phyloP scores from a whole-genome alignment of 2,113 vertebrate species.

The Lampris incognitus region DNA sequence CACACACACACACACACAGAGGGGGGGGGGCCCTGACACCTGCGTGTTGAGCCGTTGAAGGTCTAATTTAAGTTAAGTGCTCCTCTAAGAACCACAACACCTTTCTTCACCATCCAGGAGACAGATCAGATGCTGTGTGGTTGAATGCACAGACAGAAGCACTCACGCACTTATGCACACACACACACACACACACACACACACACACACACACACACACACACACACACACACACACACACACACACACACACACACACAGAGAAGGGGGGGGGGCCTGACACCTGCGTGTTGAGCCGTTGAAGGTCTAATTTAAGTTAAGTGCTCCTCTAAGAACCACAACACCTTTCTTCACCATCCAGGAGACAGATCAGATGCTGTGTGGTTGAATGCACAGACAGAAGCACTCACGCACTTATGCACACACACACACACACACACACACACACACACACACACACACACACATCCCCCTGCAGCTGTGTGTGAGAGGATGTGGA shows the following conservation, averaged over 20 bases:
- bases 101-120: constrained; percentile 71
- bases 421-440: constrained; percentile 15
- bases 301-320: constrained; percentile 82
- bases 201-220: constrained; percentile 39
- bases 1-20: constrained; percentile 39
- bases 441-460: constrained; percentile 47
- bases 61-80: constrained; percentile 83
- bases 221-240: constrained; percentile 17
- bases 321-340: constrained; percentile 80
- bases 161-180: constrained; percentile 14
- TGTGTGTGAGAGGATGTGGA: constrained; percentile 43
- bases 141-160: constrained; percentile 49
- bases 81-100: constrained; percentile 78
- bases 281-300: constrained; percentile 76
- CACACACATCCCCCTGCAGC: constrained; percentile 55
- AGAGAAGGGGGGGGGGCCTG: too few relatives aligned
- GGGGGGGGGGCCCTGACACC: too few relatives aligned
- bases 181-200: neutral
- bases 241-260: constrained; percentile 39
- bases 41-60: constrained; percentile 75
- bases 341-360: constrained; percentile 71
- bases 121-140: constrained; percentile 52
- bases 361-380: constrained; percentile 62
- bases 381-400: constrained; percentile 55
- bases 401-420: constrained; percentile 13